Evolutionary conservation across 2,888 invertebrate species (phyloP), one percentile per base, ranked within the genome.

Genomic region (Sialis fuliginosa): DNA sequence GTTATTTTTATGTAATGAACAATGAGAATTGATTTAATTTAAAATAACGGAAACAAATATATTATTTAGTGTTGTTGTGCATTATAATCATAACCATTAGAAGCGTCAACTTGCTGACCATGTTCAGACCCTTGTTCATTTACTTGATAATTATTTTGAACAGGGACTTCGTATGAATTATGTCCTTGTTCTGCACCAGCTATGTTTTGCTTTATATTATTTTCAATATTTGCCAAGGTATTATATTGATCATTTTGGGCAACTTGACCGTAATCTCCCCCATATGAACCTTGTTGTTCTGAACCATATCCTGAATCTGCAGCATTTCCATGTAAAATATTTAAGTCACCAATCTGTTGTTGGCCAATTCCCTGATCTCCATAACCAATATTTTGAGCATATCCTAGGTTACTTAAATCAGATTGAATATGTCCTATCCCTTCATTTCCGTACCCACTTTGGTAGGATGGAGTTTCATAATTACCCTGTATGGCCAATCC

Each of bases 221-320:
- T 37, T 41, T 41, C 34, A 44, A 51, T 12, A 8, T 47, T 34
- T 47, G 49, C 12, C 33, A 39, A 6, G 45, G 39, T 32, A 49
- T 45, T 34, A 48, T 50, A 12, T 10, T 33, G 39, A 41, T 33
- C 33, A 45, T 46, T 31, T 46, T 48, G 35, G 35, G 39, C 42
- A 12, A 33, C 35, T 30, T 42, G 34, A 12, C 42, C 9, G 22
- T 42, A 31, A 13, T 30, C 6, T 12, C 37, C 30, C 13, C 13
- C 8, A 6, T 42, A 31, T 1, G 22, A 31, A 13, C 35, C 33
- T 9, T 30, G 12, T 37, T 43, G 31, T 12, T 37, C 47, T 12
- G 48, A 46, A 13, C 45, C 48, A 41, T 35, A 44, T 30, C 48
- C 46, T 32, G 34, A 33, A 13, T n/a, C 35, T 12, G 33, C 22